Base-by-base conservation (phyloP, 2,888 invertebrate species). In the Diploptera punctata region DNA sequence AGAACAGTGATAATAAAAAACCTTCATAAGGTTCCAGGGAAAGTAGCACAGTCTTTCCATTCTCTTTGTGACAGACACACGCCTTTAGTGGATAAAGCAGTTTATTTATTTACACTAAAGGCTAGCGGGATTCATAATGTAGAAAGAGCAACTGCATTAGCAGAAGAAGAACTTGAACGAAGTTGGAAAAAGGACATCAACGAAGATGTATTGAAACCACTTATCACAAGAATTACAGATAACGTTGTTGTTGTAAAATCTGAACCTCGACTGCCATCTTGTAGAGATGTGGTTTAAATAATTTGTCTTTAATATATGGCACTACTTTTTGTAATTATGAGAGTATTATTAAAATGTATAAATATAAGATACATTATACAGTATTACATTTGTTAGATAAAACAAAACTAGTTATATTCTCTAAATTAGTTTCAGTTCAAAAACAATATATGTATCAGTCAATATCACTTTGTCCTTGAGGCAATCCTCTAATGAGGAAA, bases 21-120 rank as follows among this genome's bases (percentile, higher is more conserved):
- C 26, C 47, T 65, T 9, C 65, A 65, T n/a, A 65, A 65, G 47
- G n/a, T 65, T 33, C 47, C 44, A 43, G 65, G 16, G 16, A 26
- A 7, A 18, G 26, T 65, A 16, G 65, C 65, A 3, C 65, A 47
- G 10, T 65, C 44, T 44, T 65, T 65, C 26, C 47, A 65, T 26
- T 65, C n/a, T n/a, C 47, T 65, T 47, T 65, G 65, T 65, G 65
- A 65, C 19, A 18, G 9, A 3, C 24, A 24, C 9, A 65, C 10
- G 9, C 65, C 65, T 24, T n/a, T 47, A n/a, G 65, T 65, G 21
- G n/a, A 65, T 9, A 65, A 44, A 13, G 47, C 65, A 10, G 44
- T 65, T 1, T 65, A 47, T 24, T 47, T 65, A 13, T 65, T 65
- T 26, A 65, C 65, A 5, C 24, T 65, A 33, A 65, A 47, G 10